Evolutionary conservation across 2,888 invertebrate species (phyloP), one percentile per base, ranked within the genome.

Genomic region (Deilephila porcellus): DNA sequence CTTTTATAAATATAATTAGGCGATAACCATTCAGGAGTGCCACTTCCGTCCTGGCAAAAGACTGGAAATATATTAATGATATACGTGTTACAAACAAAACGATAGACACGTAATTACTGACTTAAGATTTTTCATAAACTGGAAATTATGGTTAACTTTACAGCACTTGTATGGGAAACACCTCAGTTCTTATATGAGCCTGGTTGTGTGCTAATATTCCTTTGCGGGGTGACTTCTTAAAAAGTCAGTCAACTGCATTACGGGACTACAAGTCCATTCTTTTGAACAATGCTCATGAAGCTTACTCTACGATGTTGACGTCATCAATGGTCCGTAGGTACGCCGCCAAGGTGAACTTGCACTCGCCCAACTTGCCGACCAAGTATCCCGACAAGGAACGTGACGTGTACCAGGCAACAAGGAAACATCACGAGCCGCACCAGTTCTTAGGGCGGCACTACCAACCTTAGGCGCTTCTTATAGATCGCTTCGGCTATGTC

Each of bases 351-450:
- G 97, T 98, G 56, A 96, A 98, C 87, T 93, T 98, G 37, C 98
- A 98, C 86, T 98, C 98, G 71, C 98, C 98, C 29, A 98, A 97
- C 90, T 91, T 98, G 77, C 98, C 98, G 14, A 97, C 98, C 0
- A 98, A 98, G 87, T 98, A 97, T 88, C 98, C 98, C 0, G 98
- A 98, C 89, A 96, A 96, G 82, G 98, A 98, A 88, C 95, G 98
- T 71, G 98, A 97, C 87, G 97, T 98, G 6, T 98, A 98, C 90
- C 96, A 97, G 87, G 98, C 98, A 0, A 98, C 98, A 0, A 96
- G 98, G 96, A 88, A 97, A 96, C 90, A 82, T 0, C 88, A 88
- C 74, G 93, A 93, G 14, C 81, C 86, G 0, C 86, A 89, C 1
- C 87, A 90, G 53, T 89, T 85, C 73, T 80, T 93, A 0, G 93